phyloP scores from a whole-genome alignment of 2,113 vertebrate genomes.

The Solea senegalensis region DNA sequence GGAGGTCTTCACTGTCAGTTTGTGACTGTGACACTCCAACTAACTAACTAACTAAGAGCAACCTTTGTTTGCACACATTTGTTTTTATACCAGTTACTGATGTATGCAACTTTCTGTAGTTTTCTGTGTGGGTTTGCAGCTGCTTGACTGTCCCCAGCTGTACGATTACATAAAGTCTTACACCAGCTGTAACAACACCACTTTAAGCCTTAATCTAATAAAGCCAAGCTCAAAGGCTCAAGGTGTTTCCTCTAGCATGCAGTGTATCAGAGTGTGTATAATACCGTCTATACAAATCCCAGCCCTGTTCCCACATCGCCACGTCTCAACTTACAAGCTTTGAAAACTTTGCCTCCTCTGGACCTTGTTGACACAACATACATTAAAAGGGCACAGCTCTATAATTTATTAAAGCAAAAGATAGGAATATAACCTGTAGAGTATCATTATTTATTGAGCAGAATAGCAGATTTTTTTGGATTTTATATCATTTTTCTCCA shows the following conservation, averaged over 20 bases:
- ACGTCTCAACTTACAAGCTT: slow-evolving; percentile 29
- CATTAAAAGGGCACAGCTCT: too few relatives aligned
- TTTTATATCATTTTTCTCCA: too few relatives aligned
- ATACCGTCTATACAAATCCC: slow-evolving; percentile 64
- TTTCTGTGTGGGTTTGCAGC: slow-evolving; percentile 29
- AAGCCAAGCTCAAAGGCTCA: slow-evolving; percentile 68
- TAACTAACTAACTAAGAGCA: too few relatives aligned
- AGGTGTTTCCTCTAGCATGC: slow-evolving; percentile 70
- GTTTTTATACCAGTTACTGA: too few relatives aligned
- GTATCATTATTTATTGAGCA: too few relatives aligned
- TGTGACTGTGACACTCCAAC: too few relatives aligned
- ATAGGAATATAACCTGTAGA: too few relatives aligned
- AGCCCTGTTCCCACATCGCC: slow-evolving; percentile 50
- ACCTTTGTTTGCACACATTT: too few relatives aligned
- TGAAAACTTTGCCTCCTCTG: slow-evolving; percentile 22
- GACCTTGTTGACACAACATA: slow-evolving; percentile 9
- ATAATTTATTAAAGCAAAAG: too few relatives aligned
- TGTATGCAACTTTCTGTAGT: neutral
- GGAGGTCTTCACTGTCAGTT: too few relatives aligned
- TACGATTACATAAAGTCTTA: slow-evolving; percentile 64
- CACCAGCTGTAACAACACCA: slow-evolving; percentile 63
- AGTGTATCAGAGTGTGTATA: slow-evolving; percentile 65
- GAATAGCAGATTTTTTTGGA: too few relatives aligned
- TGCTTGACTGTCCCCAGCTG: slow-evolving; percentile 47
- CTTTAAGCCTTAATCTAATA: slow-evolving; percentile 70